Percentiles rank a stretch among this genome's conserved stretches.
Evolutionary conservation across 2,888 invertebrate species (phyloP).

Genomic region (Exocentrus adspersus): DNA sequence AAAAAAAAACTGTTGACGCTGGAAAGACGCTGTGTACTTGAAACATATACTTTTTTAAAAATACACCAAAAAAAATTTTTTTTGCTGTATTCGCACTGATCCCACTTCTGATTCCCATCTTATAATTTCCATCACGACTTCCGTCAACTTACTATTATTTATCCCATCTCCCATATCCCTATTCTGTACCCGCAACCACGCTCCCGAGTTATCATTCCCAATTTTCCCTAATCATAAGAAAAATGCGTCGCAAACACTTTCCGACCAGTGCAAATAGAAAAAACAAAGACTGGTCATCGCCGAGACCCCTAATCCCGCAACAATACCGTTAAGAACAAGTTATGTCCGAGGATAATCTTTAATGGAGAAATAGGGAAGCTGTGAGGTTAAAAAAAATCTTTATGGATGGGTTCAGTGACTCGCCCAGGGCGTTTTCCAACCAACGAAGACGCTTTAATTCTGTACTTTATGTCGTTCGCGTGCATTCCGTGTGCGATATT

Average conservation of each 20-base stretch:
- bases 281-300: conserved; percentile 1
- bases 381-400: conserved; percentile 11
- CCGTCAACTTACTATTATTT: too few species aligned
- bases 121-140: too few species aligned
- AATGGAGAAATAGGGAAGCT: conserved; percentile 29
- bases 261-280: conserved; percentile 19
- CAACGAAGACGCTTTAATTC: neutral
- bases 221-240: neutral
- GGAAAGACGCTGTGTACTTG: too few species aligned
- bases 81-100: too few species aligned
- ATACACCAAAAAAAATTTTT: too few species aligned
- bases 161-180: neutral
- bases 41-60: too few species aligned
- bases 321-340: conserved; percentile 27
- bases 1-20: too few species aligned
- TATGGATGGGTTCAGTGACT: conserved; percentile 16
- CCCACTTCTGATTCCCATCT: too few species aligned
- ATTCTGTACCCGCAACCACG: conserved; percentile 5
- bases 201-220: conserved; percentile 3
- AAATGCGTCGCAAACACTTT: neutral
- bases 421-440: neutral
- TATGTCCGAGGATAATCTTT: conserved; percentile 27
- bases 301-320: neutral
- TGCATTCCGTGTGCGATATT: neutral
- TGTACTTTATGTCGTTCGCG: neutral